Evolutionary conservation across 2,113 vertebrate genomes (phyloP).

Genomic region (Tragelaphus buxtoni): DNA sequence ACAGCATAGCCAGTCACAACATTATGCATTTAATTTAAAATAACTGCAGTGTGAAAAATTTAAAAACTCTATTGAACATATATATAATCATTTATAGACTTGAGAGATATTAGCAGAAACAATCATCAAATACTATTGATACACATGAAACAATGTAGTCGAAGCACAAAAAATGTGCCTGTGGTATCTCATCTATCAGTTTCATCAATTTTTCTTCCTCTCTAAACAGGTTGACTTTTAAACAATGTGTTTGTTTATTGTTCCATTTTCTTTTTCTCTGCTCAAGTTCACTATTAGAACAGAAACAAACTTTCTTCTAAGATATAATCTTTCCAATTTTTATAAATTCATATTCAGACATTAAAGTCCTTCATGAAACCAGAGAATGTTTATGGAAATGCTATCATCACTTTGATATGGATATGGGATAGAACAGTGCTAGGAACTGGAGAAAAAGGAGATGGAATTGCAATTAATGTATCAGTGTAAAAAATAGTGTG

Average conservation of each 20-base stretch:
- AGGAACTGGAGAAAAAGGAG: background rate
- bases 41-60: background rate
- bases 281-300: background rate
- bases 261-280: background rate
- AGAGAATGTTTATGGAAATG: background rate
- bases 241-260: background rate
- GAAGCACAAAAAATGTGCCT: background rate
- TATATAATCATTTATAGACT: background rate
- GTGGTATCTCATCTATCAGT: background rate
- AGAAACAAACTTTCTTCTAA: background rate
- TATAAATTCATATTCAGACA: conserved; percentile 1
- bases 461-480: background rate
- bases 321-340: background rate
- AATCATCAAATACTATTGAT: background rate
- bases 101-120: background rate
- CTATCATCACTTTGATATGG: background rate
- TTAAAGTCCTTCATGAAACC: background rate
- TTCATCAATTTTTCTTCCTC: background rate
- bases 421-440: background rate
- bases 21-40: conserved; percentile 2
- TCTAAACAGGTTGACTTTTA: background rate
- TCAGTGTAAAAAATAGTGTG: background rate
- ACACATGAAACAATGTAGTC: background rate
- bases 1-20: background rate
- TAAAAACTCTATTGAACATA: background rate